Percentiles rank a stretch among this genome's conserved stretches.
These are phyloP conservation scores for Lutjanus campechanus DNA, from an alignment of 2,797 vertebrate genomes.

Conservation along the genomic window DNA sequence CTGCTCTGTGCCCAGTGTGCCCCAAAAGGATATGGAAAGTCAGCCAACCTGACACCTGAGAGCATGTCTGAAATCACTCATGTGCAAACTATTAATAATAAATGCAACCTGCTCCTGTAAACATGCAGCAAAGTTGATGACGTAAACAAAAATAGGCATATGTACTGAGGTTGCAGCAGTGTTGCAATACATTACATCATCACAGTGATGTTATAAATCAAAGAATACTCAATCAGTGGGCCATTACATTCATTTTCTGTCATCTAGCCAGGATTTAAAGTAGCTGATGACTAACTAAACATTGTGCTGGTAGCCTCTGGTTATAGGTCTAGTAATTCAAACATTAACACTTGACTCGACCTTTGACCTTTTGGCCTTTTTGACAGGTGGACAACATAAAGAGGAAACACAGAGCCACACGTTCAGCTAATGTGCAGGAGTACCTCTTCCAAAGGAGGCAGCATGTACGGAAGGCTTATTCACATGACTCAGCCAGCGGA, in stretches of 20 bases:
- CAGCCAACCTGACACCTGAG: slow-evolving; percentile 62
- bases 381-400: slow-evolving; percentile 81
- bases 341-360: slow-evolving; percentile 48
- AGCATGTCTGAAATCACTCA: slow-evolving; percentile 45
- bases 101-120: slow-evolving; percentile 40
- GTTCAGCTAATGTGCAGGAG: slow-evolving; percentile 71
- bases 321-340: slow-evolving; percentile 25
- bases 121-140: slow-evolving; percentile 42
- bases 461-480: slow-evolving; percentile 26
- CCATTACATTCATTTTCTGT: slow-evolving; percentile 6
- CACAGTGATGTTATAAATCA: slow-evolving; percentile 13
- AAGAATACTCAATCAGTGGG: slow-evolving; percentile 12
- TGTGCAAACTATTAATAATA: slow-evolving; percentile 62
- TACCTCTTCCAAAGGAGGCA: slow-evolving; percentile 59
- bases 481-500: slow-evolving; percentile 46
- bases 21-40: slow-evolving; percentile 27
- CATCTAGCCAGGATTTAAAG: slow-evolving; percentile 1
- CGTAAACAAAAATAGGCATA: slow-evolving; percentile 44
- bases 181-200: slow-evolving; percentile 51
- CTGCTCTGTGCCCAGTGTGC: slow-evolving; percentile 13
- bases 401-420: slow-evolving; percentile 61
- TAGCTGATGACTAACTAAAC: not conserved
- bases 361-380: slow-evolving; percentile 55
- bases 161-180: slow-evolving; percentile 22
- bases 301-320: not conserved